Evolutionary conservation across 1,140 invertebrate genomes (phyloP).

Genomic region (Trichoplusia ni): DNA sequence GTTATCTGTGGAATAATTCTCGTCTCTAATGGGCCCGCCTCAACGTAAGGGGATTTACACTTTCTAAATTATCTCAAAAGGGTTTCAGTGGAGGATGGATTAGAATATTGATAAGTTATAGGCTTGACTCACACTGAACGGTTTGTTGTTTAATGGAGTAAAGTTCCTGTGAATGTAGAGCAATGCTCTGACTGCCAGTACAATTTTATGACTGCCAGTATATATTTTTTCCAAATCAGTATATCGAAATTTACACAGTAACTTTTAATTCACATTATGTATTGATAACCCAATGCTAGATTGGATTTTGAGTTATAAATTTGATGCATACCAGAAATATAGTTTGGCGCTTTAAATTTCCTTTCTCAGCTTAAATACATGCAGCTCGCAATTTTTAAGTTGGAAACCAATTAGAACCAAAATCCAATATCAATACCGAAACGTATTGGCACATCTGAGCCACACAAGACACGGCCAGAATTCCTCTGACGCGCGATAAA

Average conservation of each 20-base stretch:
- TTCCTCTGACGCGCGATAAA: constrained; percentile 9
- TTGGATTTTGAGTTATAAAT: too few species aligned
- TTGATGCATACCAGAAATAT: too few species aligned
- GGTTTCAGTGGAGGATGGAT: constrained; percentile 60
- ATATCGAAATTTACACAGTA: too few species aligned
- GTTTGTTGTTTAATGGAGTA: background rate
- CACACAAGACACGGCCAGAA: background rate
- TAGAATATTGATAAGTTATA: constrained; percentile 68
- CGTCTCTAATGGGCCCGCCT: constrained; percentile 70
- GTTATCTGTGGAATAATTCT: constrained; percentile 65
- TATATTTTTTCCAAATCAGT: too few species aligned
- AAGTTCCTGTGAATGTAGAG: too few species aligned
- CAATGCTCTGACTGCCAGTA: too few species aligned
- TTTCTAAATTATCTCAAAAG: constrained; percentile 75
- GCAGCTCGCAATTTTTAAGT: too few species aligned
- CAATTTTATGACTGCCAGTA: too few species aligned
- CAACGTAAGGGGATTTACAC: constrained; percentile 73
- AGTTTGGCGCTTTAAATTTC: too few species aligned
- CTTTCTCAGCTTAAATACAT: too few species aligned
- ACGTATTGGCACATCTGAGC: constrained; percentile 12
- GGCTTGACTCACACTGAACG: background rate
- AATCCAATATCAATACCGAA: background rate
- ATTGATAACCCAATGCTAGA: too few species aligned
- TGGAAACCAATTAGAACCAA: background rate
- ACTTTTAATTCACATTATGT: too few species aligned